These are phyloP conservation scores for Styela plicata DNA, from an alignment of 23 tunicate genomes.

Conservation along the genomic window DNA sequence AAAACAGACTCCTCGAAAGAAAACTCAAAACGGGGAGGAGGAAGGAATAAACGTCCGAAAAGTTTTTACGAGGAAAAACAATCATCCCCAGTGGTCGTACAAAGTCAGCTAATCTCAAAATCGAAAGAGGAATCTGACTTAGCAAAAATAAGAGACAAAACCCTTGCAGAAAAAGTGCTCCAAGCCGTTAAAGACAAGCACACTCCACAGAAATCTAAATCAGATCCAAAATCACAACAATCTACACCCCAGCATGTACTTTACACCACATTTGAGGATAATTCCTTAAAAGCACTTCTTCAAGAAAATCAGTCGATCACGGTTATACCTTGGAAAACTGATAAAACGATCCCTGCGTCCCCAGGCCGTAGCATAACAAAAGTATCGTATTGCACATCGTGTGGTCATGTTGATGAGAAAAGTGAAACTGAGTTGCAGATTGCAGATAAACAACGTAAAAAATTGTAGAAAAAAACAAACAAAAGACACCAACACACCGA, in stretches of 20 bases:
- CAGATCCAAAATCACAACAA: neutral
- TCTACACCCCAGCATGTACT: constrained; percentile 11
- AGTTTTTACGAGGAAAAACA: neutral
- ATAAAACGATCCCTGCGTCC: neutral
- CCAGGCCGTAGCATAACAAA: neutral
- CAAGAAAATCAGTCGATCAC: neutral
- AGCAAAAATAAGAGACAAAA: constrained; percentile 22
- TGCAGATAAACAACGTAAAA: neutral
- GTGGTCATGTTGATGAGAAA: constrained; percentile 1
- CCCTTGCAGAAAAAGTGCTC: constrained; percentile 8
- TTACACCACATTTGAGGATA: neutral
- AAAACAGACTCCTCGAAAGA: constrained; percentile 18
- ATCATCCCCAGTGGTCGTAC: neutral
- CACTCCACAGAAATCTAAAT: constrained; percentile 3
- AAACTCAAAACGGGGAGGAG: neutral
- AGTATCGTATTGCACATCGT: constrained; percentile 1
- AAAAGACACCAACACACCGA: neutral
- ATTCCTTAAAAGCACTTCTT: neutral
- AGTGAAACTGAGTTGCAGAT: neutral
- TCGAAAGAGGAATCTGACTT: neutral
- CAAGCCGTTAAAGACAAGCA: neutral
- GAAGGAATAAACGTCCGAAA: neutral
- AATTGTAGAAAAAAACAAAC: neutral
- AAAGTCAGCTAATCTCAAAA: too few species aligned
- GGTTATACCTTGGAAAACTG: neutral